phyloP scores from a whole-genome alignment of 2,797 vertebrate species.

The Oryzias sinensis region DNA sequence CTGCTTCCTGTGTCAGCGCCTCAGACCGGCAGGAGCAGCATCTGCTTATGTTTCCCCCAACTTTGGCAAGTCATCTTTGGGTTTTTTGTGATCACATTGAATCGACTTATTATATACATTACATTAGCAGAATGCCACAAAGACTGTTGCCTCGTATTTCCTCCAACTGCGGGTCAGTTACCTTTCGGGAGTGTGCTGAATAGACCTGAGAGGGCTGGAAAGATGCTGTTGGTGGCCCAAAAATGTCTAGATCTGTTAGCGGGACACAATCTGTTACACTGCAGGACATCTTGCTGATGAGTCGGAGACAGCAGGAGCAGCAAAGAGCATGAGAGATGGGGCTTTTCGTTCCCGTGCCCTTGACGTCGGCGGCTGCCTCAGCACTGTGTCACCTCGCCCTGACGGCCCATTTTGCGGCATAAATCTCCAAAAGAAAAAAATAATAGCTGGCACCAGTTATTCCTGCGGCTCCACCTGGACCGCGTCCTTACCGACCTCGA shows the following conservation, averaged over 20 bases:
- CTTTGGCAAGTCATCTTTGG: conserved; percentile 28
- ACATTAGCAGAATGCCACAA: conserved; percentile 1
- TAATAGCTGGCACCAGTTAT: conserved; percentile 26
- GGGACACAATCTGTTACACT: conserved; percentile 39
- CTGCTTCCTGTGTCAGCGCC: conserved; percentile 65
- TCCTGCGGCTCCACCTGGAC: conserved; percentile 37
- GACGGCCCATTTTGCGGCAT: conserved; percentile 26
- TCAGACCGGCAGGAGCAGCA: conserved; percentile 32
- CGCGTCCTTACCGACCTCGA: conserved; percentile 28
- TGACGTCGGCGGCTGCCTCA: conserved; percentile 40
- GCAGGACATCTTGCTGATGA: conserved; percentile 41
- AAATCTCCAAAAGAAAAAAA: conserved; percentile 40
- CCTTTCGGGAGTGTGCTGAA: conserved; percentile 15
- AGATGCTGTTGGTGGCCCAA: conserved; percentile 38
- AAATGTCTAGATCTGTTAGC: conserved; percentile 57
- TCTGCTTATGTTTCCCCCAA: conserved; percentile 60
- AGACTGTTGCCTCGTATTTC: conserved; percentile 25
- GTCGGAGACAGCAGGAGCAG: conserved; percentile 25
- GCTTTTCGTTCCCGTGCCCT: conserved; percentile 36
- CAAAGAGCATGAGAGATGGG: conserved; percentile 28
- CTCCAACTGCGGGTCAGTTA: conserved; percentile 25
- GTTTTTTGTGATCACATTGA: background rate
- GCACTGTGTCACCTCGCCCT: conserved; percentile 38
- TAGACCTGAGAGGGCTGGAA: conserved; percentile 30
- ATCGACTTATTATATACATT: no score